A percentile compares a stretch with the other conserved stretches of the same genome.
phyloP scores from a whole-genome alignment of 2,888 invertebrate species.

The Drosophila niveifrons region DNA sequence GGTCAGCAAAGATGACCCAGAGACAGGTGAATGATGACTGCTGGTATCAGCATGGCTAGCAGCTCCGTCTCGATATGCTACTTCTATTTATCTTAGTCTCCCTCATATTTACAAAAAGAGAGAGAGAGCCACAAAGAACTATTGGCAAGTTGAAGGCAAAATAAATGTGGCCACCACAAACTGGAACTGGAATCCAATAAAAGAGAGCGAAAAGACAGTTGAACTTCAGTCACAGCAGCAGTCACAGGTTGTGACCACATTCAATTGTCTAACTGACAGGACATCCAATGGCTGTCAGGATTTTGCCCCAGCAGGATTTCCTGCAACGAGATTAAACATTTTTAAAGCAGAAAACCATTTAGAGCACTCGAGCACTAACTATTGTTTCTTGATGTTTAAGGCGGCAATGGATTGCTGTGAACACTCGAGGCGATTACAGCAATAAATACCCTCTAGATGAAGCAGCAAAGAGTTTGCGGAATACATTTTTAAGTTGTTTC shows the following conservation, averaged over 20 bases:
- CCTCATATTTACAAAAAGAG: slow-evolving; percentile 20
- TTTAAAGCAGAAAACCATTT: slow-evolving; percentile 2
- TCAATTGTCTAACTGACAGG: slow-evolving; percentile 6
- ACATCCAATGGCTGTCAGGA: slow-evolving; percentile 3
- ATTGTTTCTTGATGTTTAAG: background rate
- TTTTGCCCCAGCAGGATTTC: background rate
- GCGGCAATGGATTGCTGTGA: background rate
- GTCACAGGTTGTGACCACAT: slow-evolving; percentile 23
- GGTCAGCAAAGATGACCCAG: slow-evolving; percentile 16
- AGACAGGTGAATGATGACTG: slow-evolving; percentile 20
- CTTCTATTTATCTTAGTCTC: slow-evolving; percentile 22
- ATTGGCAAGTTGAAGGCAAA: slow-evolving; percentile 41
- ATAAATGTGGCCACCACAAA: slow-evolving; percentile 60
- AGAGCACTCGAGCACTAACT: background rate
- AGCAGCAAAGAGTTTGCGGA: background rate
- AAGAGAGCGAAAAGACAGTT: slow-evolving; percentile 5
- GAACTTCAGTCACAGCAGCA: slow-evolving; percentile 4
- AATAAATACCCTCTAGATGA: background rate
- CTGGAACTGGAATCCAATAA: slow-evolving; percentile 25
- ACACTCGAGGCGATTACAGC: background rate
- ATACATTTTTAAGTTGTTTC: background rate
- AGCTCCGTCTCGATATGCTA: slow-evolving; percentile 12
- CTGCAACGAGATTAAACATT: slow-evolving; percentile 6
- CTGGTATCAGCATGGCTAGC: slow-evolving; percentile 8
- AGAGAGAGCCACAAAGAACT: slow-evolving; percentile 31